A percentile compares a stretch with the other conserved stretches of the same genome.
These are phyloP conservation scores for Lemur catta DNA, from an alignment of 2,797 vertebrate genomes.

Conservation along the genomic window DNA sequence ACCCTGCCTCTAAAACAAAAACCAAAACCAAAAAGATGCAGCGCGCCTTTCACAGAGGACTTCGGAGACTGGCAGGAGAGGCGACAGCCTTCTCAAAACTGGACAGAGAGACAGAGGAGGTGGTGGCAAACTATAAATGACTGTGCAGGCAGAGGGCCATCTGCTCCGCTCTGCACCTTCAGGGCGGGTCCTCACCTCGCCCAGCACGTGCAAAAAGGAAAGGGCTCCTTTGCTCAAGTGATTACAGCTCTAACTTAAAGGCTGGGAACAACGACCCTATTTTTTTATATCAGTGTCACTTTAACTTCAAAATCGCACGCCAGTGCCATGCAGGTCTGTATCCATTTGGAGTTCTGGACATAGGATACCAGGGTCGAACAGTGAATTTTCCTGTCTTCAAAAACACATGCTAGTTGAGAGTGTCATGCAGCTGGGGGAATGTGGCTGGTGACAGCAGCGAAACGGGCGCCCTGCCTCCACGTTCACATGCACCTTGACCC, in stretches of 20 bases:
- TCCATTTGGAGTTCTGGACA: background rate
- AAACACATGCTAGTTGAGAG: background rate
- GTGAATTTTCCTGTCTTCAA: background rate
- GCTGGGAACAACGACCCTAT: background rate
- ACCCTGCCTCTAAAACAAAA: no score
- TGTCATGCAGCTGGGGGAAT: background rate
- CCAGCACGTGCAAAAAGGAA: background rate
- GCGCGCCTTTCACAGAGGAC: background rate
- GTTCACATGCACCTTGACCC: background rate
- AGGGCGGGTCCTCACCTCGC: no score
- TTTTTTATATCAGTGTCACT: background rate
- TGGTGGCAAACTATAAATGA: rapidly evolving
- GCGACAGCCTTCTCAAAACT: background rate
- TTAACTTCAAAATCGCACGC: background rate
- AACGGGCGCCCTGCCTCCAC: background rate
- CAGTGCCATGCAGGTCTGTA: background rate
- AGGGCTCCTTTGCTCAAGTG: background rate
- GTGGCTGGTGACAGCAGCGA: background rate
- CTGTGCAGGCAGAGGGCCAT: no score
- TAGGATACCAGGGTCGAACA: background rate
- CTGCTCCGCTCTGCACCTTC: no score
- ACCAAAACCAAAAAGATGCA: background rate
- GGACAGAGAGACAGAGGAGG: background rate
- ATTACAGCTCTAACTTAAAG: background rate
- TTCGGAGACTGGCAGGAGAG: background rate